Evolutionary conservation across 2,888 invertebrate species (phyloP), one percentile per base, ranked within the genome.

Genomic region (Plebejus argus): DNA sequence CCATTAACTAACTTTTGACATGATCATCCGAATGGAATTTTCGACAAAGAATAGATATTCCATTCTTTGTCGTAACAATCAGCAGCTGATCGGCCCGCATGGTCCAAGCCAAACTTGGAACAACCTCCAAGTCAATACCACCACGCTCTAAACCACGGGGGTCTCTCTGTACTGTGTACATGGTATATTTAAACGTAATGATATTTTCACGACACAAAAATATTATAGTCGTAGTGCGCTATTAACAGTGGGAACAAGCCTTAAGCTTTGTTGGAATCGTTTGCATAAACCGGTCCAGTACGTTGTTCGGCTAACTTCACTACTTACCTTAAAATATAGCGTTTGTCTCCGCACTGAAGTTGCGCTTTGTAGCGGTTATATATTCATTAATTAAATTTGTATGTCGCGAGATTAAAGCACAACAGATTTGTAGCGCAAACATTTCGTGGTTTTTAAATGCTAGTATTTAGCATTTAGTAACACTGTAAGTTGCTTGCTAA

Each of bases 311-410:
- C 18, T 39, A 39, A 71, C 71, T 71, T 71, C 35, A 39, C 35
- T 71, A 71, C 20, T 71, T 39, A 39, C 71, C 39, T 39, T 71
- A 71, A 20, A 39, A 20, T 71, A 71, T 10, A 66, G 66, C 66
- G 28, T 66, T 66, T 66, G 66, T 66, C 66, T 66, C 61, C 66
- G 61, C 61, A 66, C 61, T 4, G 10, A 33, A 66, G 33, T 66
- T 66, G 28, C 66, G 28, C 66, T 28, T 28, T 66, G 66, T 28
- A 28, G 66, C 28, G 66, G 66, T 66, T 66, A 66, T 66, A 66
- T 66, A 33, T 66, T 66, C 28, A 66, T 66, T 66, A 66, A 66
- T 66, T 66, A 66, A 66, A 66, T 66, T 66, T 66, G 66, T 66
- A 6, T 66, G 66, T 66, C 66, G 66, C 66, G 66, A 66, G 66